Evolutionary conservation across 2,888 invertebrate species (phyloP).

Genomic region (Lamellibrachia columna): DNA sequence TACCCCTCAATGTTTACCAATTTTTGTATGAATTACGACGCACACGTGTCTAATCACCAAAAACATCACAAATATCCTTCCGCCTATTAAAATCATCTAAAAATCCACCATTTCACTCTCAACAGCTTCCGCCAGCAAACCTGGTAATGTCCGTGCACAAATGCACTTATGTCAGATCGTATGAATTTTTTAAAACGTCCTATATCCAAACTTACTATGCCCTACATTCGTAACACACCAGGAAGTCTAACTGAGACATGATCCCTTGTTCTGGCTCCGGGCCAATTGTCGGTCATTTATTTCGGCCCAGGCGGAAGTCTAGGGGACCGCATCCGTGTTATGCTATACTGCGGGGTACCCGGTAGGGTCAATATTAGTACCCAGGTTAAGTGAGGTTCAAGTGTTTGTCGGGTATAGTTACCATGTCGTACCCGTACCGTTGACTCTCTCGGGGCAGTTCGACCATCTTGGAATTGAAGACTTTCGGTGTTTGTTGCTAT

Average conservation of each 20-base stretch:
- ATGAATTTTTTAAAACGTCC: no score
- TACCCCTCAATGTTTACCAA: no score
- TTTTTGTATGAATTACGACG: no score
- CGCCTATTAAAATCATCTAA: no score
- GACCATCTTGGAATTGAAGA: not conserved
- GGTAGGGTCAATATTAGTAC: not conserved
- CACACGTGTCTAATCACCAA: no score
- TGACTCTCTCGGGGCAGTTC: not conserved
- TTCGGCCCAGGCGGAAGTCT: not conserved
- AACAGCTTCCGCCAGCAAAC: not conserved
- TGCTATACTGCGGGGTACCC: not conserved
- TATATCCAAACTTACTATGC: no score
- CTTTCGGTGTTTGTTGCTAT: not conserved
- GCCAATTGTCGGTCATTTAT: not conserved
- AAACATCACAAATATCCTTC: no score
- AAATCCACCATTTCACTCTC: no score
- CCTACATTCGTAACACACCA: no score
- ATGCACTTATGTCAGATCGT: no score
- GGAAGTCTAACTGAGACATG: no score
- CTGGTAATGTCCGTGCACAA: not conserved
- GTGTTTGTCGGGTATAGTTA: not conserved
- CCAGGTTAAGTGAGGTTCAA: slow-evolving; percentile 6
- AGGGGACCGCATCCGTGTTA: not conserved
- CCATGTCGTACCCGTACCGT: not conserved
- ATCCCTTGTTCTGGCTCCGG: no score